Base-by-base conservation (phyloP, 1,140 invertebrate genomes). In the Rhopalosiphum padi region DNA sequence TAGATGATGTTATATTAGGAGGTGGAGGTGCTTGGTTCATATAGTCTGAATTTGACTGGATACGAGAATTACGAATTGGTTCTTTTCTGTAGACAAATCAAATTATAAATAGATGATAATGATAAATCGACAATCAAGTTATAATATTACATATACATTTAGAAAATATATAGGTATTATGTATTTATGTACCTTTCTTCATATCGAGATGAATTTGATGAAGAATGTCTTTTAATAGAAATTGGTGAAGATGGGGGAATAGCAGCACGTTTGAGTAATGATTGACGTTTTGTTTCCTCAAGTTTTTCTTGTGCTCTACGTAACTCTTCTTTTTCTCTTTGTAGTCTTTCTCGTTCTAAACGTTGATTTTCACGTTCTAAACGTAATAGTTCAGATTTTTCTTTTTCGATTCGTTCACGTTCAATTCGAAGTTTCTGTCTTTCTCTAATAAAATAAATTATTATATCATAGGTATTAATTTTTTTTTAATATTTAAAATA, bases 311-410 rank as follows among this genome's bases (percentile, higher is more conserved):
- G 94, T 43, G 94, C 94, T 85, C 94, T 83, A n/a, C 93, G 94
- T 85, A 94, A 51, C 85, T 94, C 94, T 93, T 94, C 94, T 68
- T 94, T 94, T 94, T 94, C 94, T 46, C 98, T 95, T 88, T 94
- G 93, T 41, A 94, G 88, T 95, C 97, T 97, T 94, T 98, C 98
- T 25, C 98, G 95, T 95, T 98, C 98, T 91, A 98, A 94, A 93
- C 97, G 96, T 95, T 98, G 94, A 60, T 97, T 96, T 95, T 98
- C 98, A 9, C 97, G 96, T 95, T 98, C 98, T 90, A 98, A 95
- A 87, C 97, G 96, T 90, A 98, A 95, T 25, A 98, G 95, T 95
- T 98, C 98, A 55, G 97, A 97, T 94, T 97, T 97, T 94, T 98
- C 98, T 35, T 97, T 96, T 94, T 98, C 97, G 41, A 98, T 96